Evolutionary conservation across 2,888 invertebrate species (phyloP).

Genomic region (Heliconius cydno): DNA sequence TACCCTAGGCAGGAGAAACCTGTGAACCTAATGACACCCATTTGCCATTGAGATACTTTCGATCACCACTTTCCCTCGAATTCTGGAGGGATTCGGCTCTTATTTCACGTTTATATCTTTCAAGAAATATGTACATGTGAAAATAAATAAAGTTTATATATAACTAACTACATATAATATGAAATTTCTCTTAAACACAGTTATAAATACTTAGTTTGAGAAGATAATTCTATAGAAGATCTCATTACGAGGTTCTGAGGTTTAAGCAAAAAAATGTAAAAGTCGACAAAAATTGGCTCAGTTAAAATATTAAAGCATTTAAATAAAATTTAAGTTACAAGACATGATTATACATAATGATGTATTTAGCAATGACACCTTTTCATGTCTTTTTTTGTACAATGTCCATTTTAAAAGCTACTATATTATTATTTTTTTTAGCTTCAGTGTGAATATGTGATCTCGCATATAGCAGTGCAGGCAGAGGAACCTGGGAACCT

Average conservation of each 20-base stretch:
- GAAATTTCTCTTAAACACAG: neutral
- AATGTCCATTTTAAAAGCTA: too few species aligned
- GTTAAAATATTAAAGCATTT: neutral
- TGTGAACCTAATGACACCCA: too few species aligned
- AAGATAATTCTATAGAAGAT: neutral
- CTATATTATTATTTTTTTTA: too few species aligned
- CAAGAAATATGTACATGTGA: neutral
- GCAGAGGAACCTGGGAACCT: too few species aligned
- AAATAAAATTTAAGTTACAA: neutral
- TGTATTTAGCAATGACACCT: constrained; percentile 11
- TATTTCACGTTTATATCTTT: neutral
- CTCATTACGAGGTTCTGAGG: constrained; percentile 4
- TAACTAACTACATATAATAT: neutral
- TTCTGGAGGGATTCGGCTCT: neutral
- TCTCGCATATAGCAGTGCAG: too few species aligned
- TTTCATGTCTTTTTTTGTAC: neutral
- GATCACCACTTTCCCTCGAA: too few species aligned
- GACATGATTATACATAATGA: constrained; percentile 6
- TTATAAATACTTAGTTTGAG: neutral
- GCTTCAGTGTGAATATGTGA: too few species aligned
- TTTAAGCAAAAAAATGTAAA: neutral
- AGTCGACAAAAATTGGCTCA: neutral
- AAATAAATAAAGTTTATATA: neutral
- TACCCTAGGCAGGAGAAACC: too few species aligned
- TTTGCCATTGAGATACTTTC: too few species aligned